Evolutionary conservation across 2,888 invertebrate genomes (phyloP).

Genomic region (Marasmarcha lunaedactyla): DNA sequence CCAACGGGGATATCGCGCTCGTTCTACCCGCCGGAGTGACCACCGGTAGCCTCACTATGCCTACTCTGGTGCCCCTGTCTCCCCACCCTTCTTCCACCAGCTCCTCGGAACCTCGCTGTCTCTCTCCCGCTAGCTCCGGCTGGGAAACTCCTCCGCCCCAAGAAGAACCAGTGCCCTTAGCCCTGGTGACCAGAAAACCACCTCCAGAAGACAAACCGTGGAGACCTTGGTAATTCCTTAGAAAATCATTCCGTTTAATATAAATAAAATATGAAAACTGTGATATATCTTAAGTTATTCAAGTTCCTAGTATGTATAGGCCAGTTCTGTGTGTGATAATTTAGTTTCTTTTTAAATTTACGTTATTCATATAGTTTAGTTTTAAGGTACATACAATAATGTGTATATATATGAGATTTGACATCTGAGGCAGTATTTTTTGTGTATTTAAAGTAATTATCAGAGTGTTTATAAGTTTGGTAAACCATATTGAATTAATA

Average conservation of each 20-base stretch:
- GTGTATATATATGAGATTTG: conserved; percentile 44
- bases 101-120: conserved; percentile 71
- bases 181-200: conserved; percentile 78
- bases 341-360: not conserved
- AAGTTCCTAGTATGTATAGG: conserved; percentile 31
- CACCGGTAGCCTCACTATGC: conserved; percentile 65
- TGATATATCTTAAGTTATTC: too few species aligned
- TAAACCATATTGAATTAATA: conserved; percentile 7
- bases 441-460: conserved; percentile 23
- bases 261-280: too few species aligned
- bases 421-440: conserved; percentile 68
- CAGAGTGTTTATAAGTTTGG: conserved; percentile 21
- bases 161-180: conserved; percentile 71
- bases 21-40: conserved; percentile 78
- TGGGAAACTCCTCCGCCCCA: conserved; percentile 54
- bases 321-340: not conserved
- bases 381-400: too few species aligned
- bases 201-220: conserved; percentile 80
- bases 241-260: not conserved
- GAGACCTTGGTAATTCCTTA: conserved; percentile 79
- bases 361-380: not conserved
- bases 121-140: conserved; percentile 70
- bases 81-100: conserved; percentile 77
- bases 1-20: conserved; percentile 86
- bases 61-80: conserved; percentile 80